Percentiles rank a stretch among this genome's conserved stretches.
Conservation (phyloP, 2,113 vertebrate species). For the Orcinus orca region DNA sequence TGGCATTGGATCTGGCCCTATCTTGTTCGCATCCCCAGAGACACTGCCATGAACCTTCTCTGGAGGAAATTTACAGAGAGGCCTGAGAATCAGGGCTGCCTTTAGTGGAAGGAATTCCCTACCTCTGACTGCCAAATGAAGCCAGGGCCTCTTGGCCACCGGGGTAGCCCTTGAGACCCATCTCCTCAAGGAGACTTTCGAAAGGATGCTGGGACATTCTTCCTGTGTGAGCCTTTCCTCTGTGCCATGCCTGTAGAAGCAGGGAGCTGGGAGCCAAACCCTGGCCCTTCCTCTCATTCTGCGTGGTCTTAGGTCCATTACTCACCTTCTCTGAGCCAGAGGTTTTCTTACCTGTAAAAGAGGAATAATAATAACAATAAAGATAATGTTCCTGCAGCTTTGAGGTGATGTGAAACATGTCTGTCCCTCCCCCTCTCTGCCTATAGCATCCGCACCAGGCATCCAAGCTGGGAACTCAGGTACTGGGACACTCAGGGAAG, state of each 20-base stretch:
- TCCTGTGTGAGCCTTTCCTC: not conserved
- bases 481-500: not conserved
- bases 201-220: not conserved
- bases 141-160: not conserved
- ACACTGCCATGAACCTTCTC: not conserved
- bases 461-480: accelerated
- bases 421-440: accelerated
- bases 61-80: not conserved
- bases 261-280: not conserved
- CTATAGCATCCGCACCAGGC: not conserved
- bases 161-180: too few relatives aligned
- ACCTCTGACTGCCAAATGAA: not conserved
- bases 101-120: not conserved
- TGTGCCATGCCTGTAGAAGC: not conserved
- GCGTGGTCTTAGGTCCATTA: not conserved
- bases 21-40: not conserved
- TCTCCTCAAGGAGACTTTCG: not conserved
- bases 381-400: not conserved
- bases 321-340: not conserved
- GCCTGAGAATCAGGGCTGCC: not conserved
- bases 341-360: not conserved
- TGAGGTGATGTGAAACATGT: not conserved
- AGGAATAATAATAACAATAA: not conserved
- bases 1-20: not conserved
- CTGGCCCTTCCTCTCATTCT: not conserved